Conservation (phyloP, 2,797 vertebrate genomes). For the Zalophus californianus region DNA sequence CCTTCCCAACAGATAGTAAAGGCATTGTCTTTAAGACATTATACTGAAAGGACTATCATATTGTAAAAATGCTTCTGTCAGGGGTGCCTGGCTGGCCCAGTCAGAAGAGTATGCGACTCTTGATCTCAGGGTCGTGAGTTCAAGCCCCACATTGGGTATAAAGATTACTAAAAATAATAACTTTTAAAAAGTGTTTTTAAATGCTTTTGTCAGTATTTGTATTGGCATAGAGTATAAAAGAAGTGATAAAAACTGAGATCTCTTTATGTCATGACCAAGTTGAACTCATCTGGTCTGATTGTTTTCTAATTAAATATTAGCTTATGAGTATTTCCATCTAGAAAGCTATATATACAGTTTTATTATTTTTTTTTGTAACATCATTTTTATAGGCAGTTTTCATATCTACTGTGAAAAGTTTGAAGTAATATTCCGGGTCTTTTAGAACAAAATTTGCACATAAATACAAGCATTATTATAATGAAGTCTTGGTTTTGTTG, state of each 20-base stretch:
- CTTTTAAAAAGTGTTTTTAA: not conserved
- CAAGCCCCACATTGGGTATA: not conserved
- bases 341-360: not conserved
- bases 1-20: slow-evolving; percentile 93
- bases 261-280: not conserved
- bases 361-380: slow-evolving; percentile 44
- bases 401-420: slow-evolving; percentile 9
- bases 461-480: slow-evolving; percentile 41
- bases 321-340: slow-evolving; percentile 55
- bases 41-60: slow-evolving; percentile 90
- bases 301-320: slow-evolving; percentile 48
- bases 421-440: slow-evolving; percentile 27
- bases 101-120: not conserved
- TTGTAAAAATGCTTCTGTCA: slow-evolving; percentile 84
- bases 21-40: slow-evolving; percentile 93
- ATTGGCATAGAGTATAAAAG: not conserved
- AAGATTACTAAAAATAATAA: not conserved
- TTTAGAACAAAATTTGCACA: slow-evolving; percentile 3
- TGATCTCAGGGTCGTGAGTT: not conserved
- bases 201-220: not conserved
- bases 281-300: slow-evolving; percentile 35
- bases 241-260: slow-evolving; percentile 1
- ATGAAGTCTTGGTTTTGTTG: not conserved
- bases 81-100: not conserved
- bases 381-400: slow-evolving; percentile 44